Evolutionary conservation across 2,888 invertebrate species (phyloP).

Genomic region (Calephelis perditalis): DNA sequence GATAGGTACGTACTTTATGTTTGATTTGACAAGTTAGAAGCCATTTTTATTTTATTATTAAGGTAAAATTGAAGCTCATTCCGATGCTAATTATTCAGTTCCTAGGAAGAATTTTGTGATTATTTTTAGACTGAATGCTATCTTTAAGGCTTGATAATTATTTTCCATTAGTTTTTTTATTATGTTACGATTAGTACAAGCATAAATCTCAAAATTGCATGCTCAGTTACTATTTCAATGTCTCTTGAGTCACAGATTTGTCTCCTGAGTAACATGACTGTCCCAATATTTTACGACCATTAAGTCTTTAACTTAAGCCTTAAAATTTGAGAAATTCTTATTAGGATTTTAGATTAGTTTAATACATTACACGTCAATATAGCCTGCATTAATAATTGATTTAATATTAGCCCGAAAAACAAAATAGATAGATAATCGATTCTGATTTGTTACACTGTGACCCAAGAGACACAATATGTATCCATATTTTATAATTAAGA

Average conservation of each 20-base stretch:
- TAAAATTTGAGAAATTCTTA: neutral
- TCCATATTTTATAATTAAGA: neutral
- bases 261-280: neutral
- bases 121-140: neutral
- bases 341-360: neutral
- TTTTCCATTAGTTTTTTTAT: neutral
- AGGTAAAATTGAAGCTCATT: neutral
- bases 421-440: neutral
- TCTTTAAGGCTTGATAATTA: neutral
- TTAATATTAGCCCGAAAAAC: neutral
- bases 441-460: neutral
- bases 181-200: neutral
- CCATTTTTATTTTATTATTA: neutral
- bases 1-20: too few species aligned
- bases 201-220: too few species aligned
- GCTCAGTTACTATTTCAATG: neutral
- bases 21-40: too few species aligned
- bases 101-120: neutral
- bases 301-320: neutral
- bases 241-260: neutral
- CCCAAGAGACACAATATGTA: neutral
- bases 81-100: constrained; percentile 3
- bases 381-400: neutral
- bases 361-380: neutral
- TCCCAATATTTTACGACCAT: neutral